Evolutionary conservation across 2,888 invertebrate genomes (phyloP).

Genomic region (Molorchus minor): DNA sequence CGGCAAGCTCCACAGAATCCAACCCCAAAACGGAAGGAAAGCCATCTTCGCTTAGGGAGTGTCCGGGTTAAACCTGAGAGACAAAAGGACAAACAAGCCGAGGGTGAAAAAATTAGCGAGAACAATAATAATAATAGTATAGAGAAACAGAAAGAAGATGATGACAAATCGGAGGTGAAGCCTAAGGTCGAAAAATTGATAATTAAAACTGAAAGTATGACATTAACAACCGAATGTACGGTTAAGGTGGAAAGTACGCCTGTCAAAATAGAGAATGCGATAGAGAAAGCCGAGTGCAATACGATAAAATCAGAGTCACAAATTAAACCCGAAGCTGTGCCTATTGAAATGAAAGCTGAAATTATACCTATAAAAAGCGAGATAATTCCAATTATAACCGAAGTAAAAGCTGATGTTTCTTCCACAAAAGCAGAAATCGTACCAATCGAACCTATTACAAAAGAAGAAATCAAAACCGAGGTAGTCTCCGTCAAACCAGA

Average conservation of each 20-base stretch:
- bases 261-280: constrained; percentile 1
- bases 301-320: constrained; percentile 32
- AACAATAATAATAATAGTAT: constrained; percentile 38
- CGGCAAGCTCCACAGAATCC: constrained; percentile 45
- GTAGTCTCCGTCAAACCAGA: constrained; percentile 63
- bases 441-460: constrained; percentile 31
- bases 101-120: constrained; percentile 40
- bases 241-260: constrained; percentile 30
- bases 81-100: constrained; percentile 53
- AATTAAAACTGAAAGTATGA: constrained; percentile 37
- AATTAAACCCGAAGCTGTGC: too few species aligned
- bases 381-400: constrained; percentile 27
- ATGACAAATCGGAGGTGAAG: constrained; percentile 36
- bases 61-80: constrained; percentile 74
- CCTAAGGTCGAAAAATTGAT: constrained; percentile 37
- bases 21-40: constrained; percentile 59
- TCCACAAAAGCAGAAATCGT: constrained; percentile 24
- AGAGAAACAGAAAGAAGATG: constrained; percentile 35
- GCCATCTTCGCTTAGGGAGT: constrained; percentile 68
- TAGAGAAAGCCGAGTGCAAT: constrained; percentile 31
- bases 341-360: constrained; percentile 33
- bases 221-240: constrained; percentile 34
- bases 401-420: constrained; percentile 23
- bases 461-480: constrained; percentile 37
- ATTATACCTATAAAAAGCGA: constrained; percentile 36